These are phyloP conservation scores for Rallus limicola DNA, from an alignment of 2,113 vertebrate genomes.

Conservation along the genomic window DNA sequence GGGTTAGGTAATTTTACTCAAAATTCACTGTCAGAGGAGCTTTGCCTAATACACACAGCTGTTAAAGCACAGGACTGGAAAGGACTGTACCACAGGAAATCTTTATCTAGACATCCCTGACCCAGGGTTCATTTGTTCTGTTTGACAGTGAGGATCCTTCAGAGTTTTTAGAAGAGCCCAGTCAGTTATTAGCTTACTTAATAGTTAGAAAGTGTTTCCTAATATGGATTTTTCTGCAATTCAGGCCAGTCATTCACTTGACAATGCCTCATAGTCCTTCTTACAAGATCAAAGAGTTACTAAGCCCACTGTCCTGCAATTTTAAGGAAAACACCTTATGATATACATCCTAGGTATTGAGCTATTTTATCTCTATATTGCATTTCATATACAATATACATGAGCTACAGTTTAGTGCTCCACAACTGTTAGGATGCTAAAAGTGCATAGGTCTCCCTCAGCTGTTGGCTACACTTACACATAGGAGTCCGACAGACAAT, in stretches of 20 bases:
- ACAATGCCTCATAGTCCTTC: not conserved
- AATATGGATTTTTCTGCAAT: not conserved
- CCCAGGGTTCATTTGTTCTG: not conserved
- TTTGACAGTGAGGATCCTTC: not conserved
- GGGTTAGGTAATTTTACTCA: not conserved
- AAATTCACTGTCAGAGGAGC: not conserved
- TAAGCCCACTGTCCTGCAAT: not conserved
- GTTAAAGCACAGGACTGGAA: not conserved
- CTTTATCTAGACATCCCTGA: not conserved
- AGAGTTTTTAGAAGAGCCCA: not conserved
- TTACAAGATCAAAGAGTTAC: not conserved
- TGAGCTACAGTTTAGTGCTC: not conserved
- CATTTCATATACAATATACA: not conserved
- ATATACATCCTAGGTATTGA: not conserved
- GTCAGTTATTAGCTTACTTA: not conserved
- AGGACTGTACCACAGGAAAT: not conserved
- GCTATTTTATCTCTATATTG: not conserved
- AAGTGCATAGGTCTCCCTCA: not conserved
- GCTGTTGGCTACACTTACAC: conserved; percentile 65
- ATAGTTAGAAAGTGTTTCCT: not conserved
- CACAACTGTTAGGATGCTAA: not conserved
- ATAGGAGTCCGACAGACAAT: conserved; percentile 75
- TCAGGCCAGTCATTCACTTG: not conserved
- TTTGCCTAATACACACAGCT: not conserved
- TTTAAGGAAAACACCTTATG: not conserved